Base-by-base conservation (phyloP, 2,888 invertebrate genomes). In the Rotaria magnacalcarata region DNA sequence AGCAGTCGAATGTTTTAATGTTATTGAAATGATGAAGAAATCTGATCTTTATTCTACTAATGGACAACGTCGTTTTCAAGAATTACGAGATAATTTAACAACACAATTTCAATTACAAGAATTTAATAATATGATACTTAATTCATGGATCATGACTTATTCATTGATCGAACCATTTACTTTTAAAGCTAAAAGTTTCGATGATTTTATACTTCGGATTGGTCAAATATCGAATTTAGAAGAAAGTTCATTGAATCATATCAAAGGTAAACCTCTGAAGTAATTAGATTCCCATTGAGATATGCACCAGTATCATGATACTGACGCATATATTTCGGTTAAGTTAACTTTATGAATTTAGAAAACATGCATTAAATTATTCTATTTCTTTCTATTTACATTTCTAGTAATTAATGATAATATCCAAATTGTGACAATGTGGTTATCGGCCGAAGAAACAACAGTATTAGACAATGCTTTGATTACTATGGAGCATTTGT, bases 1-100 rank as follows among this genome's bases (percentile, higher is more conserved):
- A 24, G 43, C 41, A 19, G 47, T 47, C 8, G 47, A 80, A 47
- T 80, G 80, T 80, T 80, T 47, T 5, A 24, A 21, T n/a, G 80
- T 80, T 80, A 43, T 80, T 80, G n/a, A 80, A 47, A 43, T n/a
- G 24, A 47, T 80, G 47, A 24, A n/a, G 47, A 11, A 24, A 21
- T 8, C 19, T 47, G n/a, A 80, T 80, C 24, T 80, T 5, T 80
- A 80, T 80, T 80, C 80, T n/a, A 3, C 24, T 10, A 21, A 80
- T 2, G 43, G 43, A 8, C 80, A 4, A 80, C 80, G 8, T 14
- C 80, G 80, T 24, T 80, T 80, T 80, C 80, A 80, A 80, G 47
- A 47, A 80, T n/a, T 80, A n/a, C 43, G 80, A 21, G 80, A 80
- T n/a, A 80, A 47, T 80, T 80, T 80, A 80, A 80, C 80, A 5